Evolutionary conservation across 2,888 invertebrate species (phyloP).

Genomic region (Spialia ferax): DNA sequence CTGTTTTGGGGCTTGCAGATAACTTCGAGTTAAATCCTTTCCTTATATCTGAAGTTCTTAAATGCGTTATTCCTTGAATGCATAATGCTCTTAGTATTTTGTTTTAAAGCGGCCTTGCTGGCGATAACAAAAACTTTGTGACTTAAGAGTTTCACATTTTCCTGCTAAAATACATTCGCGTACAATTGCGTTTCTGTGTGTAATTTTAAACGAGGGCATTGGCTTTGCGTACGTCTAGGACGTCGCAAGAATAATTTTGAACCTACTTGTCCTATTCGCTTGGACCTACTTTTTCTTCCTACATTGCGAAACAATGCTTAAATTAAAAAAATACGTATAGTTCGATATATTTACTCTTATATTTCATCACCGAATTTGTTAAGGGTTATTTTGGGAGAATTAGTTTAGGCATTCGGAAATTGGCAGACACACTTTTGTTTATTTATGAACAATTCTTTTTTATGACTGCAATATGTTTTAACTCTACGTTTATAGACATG

Average conservation of each 20-base stretch:
- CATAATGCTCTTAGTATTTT: no score
- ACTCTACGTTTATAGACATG: no score
- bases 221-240: constrained; percentile 36
- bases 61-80: no score
- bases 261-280: constrained; percentile 16
- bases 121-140: no score
- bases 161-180: not conserved
- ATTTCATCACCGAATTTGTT: not conserved
- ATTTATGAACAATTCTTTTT: not conserved
- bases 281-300: no score
- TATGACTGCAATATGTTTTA: not conserved
- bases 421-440: not conserved
- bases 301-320: constrained; percentile 16
- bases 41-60: not conserved
- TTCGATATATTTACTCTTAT: no score
- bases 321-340: constrained; percentile 8
- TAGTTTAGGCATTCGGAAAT: not conserved
- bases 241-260: constrained; percentile 23
- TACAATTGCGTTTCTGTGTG: not conserved
- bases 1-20: not conserved
- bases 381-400: not conserved
- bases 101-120: not conserved
- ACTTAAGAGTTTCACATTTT: not conserved
- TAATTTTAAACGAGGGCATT: constrained; percentile 57
- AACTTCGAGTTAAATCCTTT: not conserved